These are phyloP conservation scores for Erebia palarica DNA, from an alignment of 2,888 invertebrate genomes.

Conservation along the genomic window DNA sequence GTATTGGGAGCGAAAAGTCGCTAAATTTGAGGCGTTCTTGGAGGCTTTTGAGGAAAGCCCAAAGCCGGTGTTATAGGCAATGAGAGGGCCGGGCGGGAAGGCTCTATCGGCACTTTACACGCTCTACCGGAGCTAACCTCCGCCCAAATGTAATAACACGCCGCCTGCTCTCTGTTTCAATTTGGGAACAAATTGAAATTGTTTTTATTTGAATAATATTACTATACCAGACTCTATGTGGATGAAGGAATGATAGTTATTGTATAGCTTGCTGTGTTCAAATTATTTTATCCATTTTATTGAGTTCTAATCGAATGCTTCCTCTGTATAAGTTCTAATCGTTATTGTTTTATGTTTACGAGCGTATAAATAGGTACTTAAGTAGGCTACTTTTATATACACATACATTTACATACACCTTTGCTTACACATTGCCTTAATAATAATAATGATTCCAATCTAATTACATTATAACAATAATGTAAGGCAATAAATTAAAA, in stretches of 20 bases:
- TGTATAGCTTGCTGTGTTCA: slow-evolving; percentile 40
- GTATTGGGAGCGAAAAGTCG: slow-evolving; percentile 79
- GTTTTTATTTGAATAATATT: slow-evolving; percentile 83
- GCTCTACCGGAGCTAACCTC: slow-evolving; percentile 79
- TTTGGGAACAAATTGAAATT: slow-evolving; percentile 83
- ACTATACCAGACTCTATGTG: slow-evolving; percentile 46
- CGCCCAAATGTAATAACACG: slow-evolving; percentile 80
- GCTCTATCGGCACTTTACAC: slow-evolving; percentile 80
- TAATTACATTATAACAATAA: too few species aligned
- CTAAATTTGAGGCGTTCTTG: slow-evolving; percentile 78
- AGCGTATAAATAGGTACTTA: background rate
- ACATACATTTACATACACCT: too few species aligned
- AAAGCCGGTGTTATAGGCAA: slow-evolving; percentile 78
- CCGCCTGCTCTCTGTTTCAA: slow-evolving; percentile 81
- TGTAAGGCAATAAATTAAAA: too few species aligned
- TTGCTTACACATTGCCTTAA: too few species aligned
- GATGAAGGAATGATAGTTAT: slow-evolving; percentile 54
- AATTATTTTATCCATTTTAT: slow-evolving; percentile 33
- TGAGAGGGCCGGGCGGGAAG: slow-evolving; percentile 76
- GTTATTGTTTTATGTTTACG: background rate
- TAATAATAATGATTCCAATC: too few species aligned
- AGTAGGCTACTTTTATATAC: too few species aligned
- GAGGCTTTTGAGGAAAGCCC: slow-evolving; percentile 79
- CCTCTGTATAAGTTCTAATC: background rate
- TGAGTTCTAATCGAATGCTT: background rate